Percentiles rank a stretch among this genome's conserved stretches.
Evolutionary conservation across 2,888 invertebrate species (phyloP).

Genomic region (Synergus laeviventris): DNA sequence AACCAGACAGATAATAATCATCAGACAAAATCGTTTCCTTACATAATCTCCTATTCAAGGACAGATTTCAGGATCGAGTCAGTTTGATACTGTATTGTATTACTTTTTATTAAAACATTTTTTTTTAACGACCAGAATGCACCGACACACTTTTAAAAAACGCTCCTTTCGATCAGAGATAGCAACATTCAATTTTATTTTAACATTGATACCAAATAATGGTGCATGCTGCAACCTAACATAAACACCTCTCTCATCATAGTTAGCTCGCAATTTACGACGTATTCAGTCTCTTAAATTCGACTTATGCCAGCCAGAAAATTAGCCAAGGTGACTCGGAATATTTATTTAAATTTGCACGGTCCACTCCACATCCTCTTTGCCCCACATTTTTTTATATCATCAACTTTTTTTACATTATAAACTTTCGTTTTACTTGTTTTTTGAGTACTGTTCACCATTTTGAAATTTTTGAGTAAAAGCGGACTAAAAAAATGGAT

Average conservation of each 20-base stretch:
- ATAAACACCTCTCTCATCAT: background rate
- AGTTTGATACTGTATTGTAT: background rate
- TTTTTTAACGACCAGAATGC: background rate
- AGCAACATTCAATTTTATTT: constrained; percentile 1
- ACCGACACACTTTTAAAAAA: background rate
- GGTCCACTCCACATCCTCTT: background rate
- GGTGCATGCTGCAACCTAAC: background rate
- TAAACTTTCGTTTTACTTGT: too few relatives aligned
- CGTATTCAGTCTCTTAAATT: constrained; percentile 45
- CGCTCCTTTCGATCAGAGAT: background rate
- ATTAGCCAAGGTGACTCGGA: constrained; percentile 58
- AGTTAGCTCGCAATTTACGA: constrained; percentile 11
- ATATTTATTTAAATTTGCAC: constrained; percentile 22
- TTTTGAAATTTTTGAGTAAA: too few relatives aligned
- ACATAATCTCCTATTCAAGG: background rate
- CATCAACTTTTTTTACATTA: too few relatives aligned
- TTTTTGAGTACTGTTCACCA: too few relatives aligned
- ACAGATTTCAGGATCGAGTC: background rate
- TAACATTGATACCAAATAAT: background rate
- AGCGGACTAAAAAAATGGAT: too few relatives aligned
- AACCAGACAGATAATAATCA: background rate
- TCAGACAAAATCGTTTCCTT: constrained; percentile 22
- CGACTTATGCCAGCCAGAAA: constrained; percentile 62
- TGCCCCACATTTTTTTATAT: background rate
- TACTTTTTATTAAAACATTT: background rate